These are phyloP conservation scores for Listronotus bonariensis DNA, from an alignment of 1,140 invertebrate species.

Conservation along the genomic window DNA sequence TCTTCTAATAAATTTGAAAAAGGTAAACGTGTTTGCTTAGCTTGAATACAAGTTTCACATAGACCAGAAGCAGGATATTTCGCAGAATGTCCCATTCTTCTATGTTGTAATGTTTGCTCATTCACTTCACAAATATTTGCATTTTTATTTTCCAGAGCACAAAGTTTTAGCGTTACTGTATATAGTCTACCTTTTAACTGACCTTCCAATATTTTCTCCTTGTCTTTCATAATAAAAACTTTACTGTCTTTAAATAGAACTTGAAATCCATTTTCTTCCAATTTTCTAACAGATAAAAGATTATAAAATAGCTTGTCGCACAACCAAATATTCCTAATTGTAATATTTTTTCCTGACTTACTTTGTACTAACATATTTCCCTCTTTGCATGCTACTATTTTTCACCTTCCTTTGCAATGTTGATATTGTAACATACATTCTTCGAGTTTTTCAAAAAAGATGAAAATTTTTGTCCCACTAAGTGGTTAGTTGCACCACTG, in stretches of 20 bases:
- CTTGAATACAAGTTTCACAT: conserved; percentile 37
- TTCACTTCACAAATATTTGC: conserved; percentile 14
- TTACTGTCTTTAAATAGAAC: conserved; percentile 24
- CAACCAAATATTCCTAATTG: no score
- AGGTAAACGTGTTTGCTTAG: conserved; percentile 34
- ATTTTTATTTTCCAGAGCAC: neutral
- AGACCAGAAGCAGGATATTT: conserved; percentile 11
- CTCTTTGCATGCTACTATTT: no score
- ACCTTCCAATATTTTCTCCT: conserved; percentile 19
- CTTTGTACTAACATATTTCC: no score
- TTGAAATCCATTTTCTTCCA: no score
- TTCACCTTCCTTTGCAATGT: no score
- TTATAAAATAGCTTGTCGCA: neutral
- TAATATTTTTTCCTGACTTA: no score
- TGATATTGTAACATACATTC: no score
- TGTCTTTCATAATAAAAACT: conserved; percentile 17
- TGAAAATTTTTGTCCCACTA: no score
- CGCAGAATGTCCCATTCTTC: conserved; percentile 25
- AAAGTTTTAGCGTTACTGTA: conserved; percentile 13
- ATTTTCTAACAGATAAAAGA: no score
- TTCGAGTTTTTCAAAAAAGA: no score
- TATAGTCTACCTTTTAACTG: conserved; percentile 28
- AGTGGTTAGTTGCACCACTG: no score
- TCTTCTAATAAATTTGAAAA: conserved; percentile 26
- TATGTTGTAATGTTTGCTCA: conserved; percentile 18